Evolutionary conservation across 2,888 invertebrate species (phyloP).

Genomic region (Aethes cnicana): DNA sequence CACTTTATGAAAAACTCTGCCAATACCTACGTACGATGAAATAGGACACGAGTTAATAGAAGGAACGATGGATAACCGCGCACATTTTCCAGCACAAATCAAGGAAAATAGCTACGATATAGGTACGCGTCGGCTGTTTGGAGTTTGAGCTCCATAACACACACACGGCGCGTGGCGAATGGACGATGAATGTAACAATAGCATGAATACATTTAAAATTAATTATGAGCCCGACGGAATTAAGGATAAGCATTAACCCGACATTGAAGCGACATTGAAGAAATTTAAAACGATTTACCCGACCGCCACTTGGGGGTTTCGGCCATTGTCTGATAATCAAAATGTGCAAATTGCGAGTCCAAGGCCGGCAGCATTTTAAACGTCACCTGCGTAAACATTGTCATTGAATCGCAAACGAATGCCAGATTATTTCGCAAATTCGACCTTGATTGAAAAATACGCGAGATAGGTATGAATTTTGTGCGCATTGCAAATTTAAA

Average conservation of each 20-base stretch:
- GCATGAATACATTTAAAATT: conserved; percentile 21
- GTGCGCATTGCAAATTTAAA: conserved; percentile 7
- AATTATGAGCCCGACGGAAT: conserved; percentile 4
- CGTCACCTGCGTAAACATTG: conserved; percentile 31
- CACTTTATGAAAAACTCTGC: conserved; percentile 18
- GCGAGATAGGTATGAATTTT: conserved; percentile 8
- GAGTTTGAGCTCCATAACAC: conserved; percentile 11
- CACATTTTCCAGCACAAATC: no score
- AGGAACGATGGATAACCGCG: no score
- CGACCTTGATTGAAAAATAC: conserved; percentile 18
- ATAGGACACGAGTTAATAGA: background rate
- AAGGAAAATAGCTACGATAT: no score
- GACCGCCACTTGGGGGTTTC: background rate
- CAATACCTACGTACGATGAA: conserved; percentile 9
- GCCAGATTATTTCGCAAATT: conserved; percentile 20
- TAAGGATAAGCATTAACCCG: conserved; percentile 4
- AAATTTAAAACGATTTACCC: background rate
- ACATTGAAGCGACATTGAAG: conserved; percentile 13
- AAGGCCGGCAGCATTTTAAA: conserved; percentile 28
- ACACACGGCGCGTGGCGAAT: conserved; percentile 6
- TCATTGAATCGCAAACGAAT: conserved; percentile 13
- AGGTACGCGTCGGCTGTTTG: conserved; percentile 5
- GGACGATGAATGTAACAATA: conserved; percentile 18
- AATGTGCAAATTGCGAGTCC: conserved; percentile 23
- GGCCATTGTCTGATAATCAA: conserved; percentile 30